Conservation (phyloP, 2,113 vertebrate species). For the Ophthalmolycus amberensis region DNA sequence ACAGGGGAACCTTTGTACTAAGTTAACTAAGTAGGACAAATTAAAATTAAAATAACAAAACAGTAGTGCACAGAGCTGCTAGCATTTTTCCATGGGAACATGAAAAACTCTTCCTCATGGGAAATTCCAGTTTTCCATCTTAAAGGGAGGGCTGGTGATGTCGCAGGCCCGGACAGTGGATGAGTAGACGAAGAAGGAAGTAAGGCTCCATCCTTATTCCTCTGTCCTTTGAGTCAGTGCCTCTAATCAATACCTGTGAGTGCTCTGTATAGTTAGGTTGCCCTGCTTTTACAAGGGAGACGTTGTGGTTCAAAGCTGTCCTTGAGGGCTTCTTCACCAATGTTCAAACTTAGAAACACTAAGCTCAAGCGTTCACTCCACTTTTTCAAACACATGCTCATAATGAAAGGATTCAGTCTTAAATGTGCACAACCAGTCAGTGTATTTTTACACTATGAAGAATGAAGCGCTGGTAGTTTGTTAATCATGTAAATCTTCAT, state of each 20-base stretch:
- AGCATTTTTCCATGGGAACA: constrained; percentile 12
- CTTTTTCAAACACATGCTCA: background rate
- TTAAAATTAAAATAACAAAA: too few species aligned
- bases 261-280: background rate
- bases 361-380: background rate
- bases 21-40: too few species aligned
- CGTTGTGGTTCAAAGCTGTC: constrained; percentile 5
- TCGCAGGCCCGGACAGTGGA: constrained; percentile 31
- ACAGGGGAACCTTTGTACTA: background rate
- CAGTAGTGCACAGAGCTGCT: too few species aligned
- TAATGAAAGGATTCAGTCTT: constrained; percentile 16
- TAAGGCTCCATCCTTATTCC: constrained; percentile 24
- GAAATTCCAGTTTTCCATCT: constrained; percentile 54
- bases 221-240: constrained; percentile 23
- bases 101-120: constrained; percentile 18
- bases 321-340: constrained; percentile 21
- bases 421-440: background rate
- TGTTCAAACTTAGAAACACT: background rate
- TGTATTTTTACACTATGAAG: constrained; percentile 2
- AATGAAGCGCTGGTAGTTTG: constrained; percentile 3
- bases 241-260: constrained; percentile 54
- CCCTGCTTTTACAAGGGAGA: constrained; percentile 32
- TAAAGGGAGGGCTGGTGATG: background rate
- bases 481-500: constrained; percentile 30
- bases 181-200: constrained; percentile 26